phyloP scores from a whole-genome alignment of 2,113 vertebrate genomes.

The Atrichornis clamosus region DNA sequence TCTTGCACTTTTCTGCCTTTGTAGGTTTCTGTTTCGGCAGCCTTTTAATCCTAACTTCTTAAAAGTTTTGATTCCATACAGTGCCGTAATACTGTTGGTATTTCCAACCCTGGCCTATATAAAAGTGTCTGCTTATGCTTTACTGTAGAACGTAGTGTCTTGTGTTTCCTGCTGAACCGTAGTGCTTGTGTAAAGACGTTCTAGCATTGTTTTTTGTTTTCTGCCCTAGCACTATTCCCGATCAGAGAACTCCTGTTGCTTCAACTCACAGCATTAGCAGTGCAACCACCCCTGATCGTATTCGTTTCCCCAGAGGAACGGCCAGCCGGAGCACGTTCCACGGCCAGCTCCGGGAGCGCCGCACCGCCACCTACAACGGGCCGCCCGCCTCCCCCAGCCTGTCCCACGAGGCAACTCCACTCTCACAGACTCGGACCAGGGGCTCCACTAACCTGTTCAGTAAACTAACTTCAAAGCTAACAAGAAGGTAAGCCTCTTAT shows the following conservation, averaged over 20 bases:
- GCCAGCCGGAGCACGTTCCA: slow-evolving; percentile 97
- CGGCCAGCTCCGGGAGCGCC: slow-evolving; percentile 90
- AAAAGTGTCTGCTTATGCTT: slow-evolving; percentile 16
- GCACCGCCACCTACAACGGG: slow-evolving; percentile 95
- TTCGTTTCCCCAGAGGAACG: slow-evolving; percentile 92
- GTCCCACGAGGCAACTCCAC: slow-evolving; percentile 88
- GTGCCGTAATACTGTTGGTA: slow-evolving; percentile 18
- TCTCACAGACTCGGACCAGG: slow-evolving; percentile 89
- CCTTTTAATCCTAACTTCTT: slow-evolving; percentile 43
- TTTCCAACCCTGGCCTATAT: slow-evolving; percentile 15
- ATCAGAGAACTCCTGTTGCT: slow-evolving; percentile 88
- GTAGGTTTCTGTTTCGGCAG: slow-evolving; percentile 47
- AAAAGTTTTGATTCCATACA: slow-evolving; percentile 21
- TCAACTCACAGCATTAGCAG: slow-evolving; percentile 95
- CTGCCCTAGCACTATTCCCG: slow-evolving; percentile 77
- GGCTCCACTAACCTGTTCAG: slow-evolving; percentile 95
- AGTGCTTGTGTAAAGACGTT: not conserved
- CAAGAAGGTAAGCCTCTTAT: slow-evolving; percentile 83
- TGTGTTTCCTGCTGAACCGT: not conserved
- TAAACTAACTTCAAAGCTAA: slow-evolving; percentile 96
- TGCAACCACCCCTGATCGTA: slow-evolving; percentile 87
- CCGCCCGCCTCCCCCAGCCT: slow-evolving; percentile 94
- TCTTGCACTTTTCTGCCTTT: not conserved
- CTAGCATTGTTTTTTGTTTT: slow-evolving; percentile 11
- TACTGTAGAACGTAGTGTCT: slow-evolving; percentile 2